Evolutionary conservation across 2,797 vertebrate genomes (phyloP), one percentile per base, ranked within the genome.

Genomic region (Hirundo rustica): DNA sequence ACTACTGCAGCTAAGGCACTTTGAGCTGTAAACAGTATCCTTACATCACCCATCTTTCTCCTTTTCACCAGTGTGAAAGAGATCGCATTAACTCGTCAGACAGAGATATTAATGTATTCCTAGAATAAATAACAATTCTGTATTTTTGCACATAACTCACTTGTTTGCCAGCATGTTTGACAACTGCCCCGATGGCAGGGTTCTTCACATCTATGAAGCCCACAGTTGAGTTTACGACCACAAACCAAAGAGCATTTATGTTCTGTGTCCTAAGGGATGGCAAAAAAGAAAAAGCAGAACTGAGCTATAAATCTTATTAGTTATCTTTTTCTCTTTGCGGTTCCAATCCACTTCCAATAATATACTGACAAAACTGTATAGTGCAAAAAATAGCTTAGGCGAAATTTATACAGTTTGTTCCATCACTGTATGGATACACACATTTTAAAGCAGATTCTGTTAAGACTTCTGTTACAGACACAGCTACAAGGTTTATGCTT

Each of bases 141-240:
- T 44, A 51, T 8, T 68, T 36, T 58, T 78, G 51, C 67, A 78
- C 0, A 0, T 38, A 32, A 98, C 99, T 98, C 97, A 99, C 99
- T 99, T 89, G 99, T 98, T 97, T 99, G 99, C 99, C 99, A 99
- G 97, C 99, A 99, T 11, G 98, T 98, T 89, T 99, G 99, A 97
- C 99, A 99, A 96, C 99, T 99, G 82, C 99, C 99, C 92, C 99
- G 99, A 96, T 99, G 99, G 97, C 99, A 99, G 48, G 98, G 98
- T 83, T 99, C 99, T 97, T 99, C 99, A 97, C 99, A 99, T 89
- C 99, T 98, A 64, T 99, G 99, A 94, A 99, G 98, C 92, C 99
- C 99, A 89, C 99, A 99, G 92, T 98, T 99, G 77, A 99, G 99
- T 97, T 99, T 99, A 97, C 99, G 98, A 92, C 99, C 98, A 91